These are phyloP conservation scores for Betta splendens DNA, from an alignment of 2,797 vertebrate genomes.

Conservation along the genomic window DNA sequence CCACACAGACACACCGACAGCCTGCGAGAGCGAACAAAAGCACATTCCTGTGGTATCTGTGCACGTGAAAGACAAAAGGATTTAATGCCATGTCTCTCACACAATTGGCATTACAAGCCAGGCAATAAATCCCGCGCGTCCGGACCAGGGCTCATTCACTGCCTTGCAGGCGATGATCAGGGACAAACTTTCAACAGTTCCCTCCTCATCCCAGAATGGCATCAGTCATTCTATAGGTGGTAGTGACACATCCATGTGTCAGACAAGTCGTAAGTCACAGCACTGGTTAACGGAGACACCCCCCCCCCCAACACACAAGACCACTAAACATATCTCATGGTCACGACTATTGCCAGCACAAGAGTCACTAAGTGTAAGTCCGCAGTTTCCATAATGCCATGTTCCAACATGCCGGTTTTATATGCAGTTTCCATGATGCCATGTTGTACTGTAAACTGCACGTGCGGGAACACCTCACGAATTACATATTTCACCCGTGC, in stretches of 20 bases:
- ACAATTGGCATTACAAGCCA: constrained; percentile 51
- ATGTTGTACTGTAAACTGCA: too few species aligned
- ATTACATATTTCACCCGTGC: too few species aligned
- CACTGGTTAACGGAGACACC: constrained; percentile 19
- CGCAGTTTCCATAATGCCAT: too few species aligned
- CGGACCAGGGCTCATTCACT: constrained; percentile 51
- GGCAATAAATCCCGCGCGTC: constrained; percentile 63
- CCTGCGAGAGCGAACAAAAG: constrained; percentile 65
- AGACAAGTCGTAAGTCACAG: constrained; percentile 51
- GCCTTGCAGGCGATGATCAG: constrained; percentile 48
- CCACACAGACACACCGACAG: constrained; percentile 47
- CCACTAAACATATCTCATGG: constrained; percentile 33
- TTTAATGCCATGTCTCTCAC: constrained; percentile 66
- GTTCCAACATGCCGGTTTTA: too few species aligned
- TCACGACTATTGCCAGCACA: constrained; percentile 49
- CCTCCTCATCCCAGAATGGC: constrained; percentile 37
- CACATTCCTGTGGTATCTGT: constrained; percentile 78
- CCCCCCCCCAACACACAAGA: constrained; percentile 4
- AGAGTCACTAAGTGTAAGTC: constrained; percentile 40
- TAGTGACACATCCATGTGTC: constrained; percentile 62
- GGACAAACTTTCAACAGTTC: constrained; percentile 66
- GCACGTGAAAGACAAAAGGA: constrained; percentile 74
- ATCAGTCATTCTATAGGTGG: constrained; percentile 36
- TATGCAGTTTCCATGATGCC: too few species aligned
- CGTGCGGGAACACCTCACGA: too few species aligned